These are phyloP conservation scores for Sebastes flavidus DNA, from an alignment of 2,797 vertebrate genomes.

Conservation along the genomic window DNA sequence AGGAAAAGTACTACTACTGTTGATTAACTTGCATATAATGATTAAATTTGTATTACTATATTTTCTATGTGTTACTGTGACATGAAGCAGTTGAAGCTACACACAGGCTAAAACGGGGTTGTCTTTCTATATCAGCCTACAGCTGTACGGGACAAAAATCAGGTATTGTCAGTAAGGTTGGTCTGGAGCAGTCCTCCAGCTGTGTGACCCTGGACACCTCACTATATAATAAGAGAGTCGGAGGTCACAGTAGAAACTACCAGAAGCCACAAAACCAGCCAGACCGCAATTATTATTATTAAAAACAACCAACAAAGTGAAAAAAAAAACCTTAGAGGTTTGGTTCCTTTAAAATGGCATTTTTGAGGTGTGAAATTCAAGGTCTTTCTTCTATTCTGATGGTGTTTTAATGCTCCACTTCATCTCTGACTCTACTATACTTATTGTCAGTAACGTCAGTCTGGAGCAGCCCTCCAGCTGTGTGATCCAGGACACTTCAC, in stretches of 20 bases:
- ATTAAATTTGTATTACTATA: neutral
- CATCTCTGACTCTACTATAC: too few species aligned
- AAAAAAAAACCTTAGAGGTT: neutral
- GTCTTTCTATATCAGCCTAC: neutral
- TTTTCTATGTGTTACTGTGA: neutral
- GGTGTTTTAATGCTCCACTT: too few species aligned
- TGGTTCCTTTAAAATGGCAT: neutral
- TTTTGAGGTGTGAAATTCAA: neutral
- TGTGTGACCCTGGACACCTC: neutral
- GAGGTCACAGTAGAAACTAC: constrained; percentile 34
- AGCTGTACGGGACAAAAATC: neutral
- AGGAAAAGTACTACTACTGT: neutral
- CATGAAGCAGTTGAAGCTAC: neutral
- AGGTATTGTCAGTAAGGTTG: too few species aligned
- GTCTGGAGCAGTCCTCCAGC: neutral
- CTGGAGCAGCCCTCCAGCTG: neutral
- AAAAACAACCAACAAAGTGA: neutral
- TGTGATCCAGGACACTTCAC: neutral
- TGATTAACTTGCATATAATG: neutral
- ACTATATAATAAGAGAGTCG: neutral
- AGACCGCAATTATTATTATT: neutral
- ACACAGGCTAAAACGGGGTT: neutral
- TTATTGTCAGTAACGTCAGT: neutral
- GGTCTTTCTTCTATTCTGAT: too few species aligned
- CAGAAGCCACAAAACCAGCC: neutral